Conservation (phyloP, 2,888 invertebrate genomes). For the Xiphydria camelus region DNA sequence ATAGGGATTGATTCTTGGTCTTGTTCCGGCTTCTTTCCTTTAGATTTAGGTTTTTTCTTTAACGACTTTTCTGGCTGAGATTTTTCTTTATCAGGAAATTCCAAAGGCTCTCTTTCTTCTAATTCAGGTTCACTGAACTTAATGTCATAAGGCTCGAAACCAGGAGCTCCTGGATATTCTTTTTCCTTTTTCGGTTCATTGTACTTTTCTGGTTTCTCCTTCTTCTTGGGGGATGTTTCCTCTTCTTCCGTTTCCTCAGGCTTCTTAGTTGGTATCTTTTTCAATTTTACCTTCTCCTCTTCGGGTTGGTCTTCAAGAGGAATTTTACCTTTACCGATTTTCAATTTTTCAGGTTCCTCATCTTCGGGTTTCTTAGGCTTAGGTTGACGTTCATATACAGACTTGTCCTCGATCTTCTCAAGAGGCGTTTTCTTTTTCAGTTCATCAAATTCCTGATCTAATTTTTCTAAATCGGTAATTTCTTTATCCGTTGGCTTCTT, state of each 20-base stretch:
- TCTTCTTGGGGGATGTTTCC: conserved; percentile 40
- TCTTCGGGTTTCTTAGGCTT: conserved; percentile 59
- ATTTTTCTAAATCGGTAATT: conserved; percentile 55
- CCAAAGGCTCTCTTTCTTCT: conserved; percentile 31
- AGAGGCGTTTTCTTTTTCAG: conserved; percentile 50
- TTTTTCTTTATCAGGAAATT: conserved; percentile 38
- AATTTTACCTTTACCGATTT: conserved; percentile 62
- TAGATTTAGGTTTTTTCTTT: conserved; percentile 41
- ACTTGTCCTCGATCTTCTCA: conserved; percentile 55
- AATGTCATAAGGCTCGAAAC: conserved; percentile 55
- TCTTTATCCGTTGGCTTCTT: conserved; percentile 54
- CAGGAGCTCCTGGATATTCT: conserved; percentile 50
- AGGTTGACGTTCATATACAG: conserved; percentile 46
- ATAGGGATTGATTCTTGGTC: conserved; percentile 31
- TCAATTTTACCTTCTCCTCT: conserved; percentile 59
- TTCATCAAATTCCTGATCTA: conserved; percentile 57
- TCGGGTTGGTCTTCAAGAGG: conserved; percentile 49
- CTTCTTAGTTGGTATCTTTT: conserved; percentile 60
- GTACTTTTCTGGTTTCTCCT: conserved; percentile 38
- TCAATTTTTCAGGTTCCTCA: conserved; percentile 55
- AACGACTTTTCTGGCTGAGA: conserved; percentile 19
- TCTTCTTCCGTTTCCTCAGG: conserved; percentile 47
- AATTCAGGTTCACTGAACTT: conserved; percentile 52
- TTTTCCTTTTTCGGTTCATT: conserved; percentile 36
- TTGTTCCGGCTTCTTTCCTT: conserved; percentile 35